Base-by-base conservation (phyloP, 2,113 vertebrate species). In the Solea senegalensis region DNA sequence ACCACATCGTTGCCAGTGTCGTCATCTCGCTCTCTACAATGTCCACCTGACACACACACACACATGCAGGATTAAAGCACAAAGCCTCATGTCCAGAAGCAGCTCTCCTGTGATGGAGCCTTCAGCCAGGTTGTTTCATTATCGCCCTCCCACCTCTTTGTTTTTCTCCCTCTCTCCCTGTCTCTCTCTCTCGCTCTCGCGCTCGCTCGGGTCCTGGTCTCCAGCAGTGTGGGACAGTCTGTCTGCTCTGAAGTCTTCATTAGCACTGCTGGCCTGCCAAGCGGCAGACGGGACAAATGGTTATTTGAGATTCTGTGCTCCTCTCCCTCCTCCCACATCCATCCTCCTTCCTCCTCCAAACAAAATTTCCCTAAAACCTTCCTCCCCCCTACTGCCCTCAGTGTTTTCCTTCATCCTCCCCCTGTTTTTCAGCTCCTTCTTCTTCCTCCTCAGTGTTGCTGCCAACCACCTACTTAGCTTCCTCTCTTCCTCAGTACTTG, bases 241-340 rank as follows among this genome's bases (percentile, higher is more conserved):
- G 75, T 83, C 82, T 65, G 72, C 67, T 85, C 78, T 85, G 75
- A 83, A 85, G 82, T 80, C 82, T 89, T 87, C 81, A 87, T 89
- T 85, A 82, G 65, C 15, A 39, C 78, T 74, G 59, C 74, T 65
- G 70, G 80, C 60, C 54, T 76, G 74, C 77, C 77, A 77, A 74
- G 76, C 62, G 53, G 48, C 65, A 76, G 74, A 65, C 62, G 44
- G 66, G 74, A 77, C 80, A 60, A 83, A 74, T 21, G 14, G 66
- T 69, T 71, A 70, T 85, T 83, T 75, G 44, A 62, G 54, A 78
- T 61, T 51, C 46, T 44, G 13, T 8, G 3, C 49, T 64, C 43
- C 46, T 74, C 48, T 40, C 5, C 58, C 48, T 26, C 53, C 48
- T 40, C 70, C 48, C 64, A 53, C 46, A n/a, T 16, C 15, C 48